A percentile compares a stretch with the other conserved stretches of the same genome.
Evolutionary conservation across 1,140 invertebrate genomes (phyloP).

Genomic region (Glossosoma conforme): DNA sequence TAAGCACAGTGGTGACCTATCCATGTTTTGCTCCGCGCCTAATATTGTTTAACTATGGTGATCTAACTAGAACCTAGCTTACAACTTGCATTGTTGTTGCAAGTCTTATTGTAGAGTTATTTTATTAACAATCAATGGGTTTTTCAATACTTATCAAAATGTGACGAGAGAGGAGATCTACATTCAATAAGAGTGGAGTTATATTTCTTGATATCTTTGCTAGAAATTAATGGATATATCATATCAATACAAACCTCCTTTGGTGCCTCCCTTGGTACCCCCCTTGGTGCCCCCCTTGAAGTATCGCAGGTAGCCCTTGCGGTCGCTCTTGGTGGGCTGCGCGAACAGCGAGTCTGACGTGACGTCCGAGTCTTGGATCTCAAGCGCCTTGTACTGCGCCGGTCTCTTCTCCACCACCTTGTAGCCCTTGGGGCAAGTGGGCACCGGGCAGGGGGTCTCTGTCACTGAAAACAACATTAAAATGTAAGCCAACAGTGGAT

Average conservation of each 20-base stretch:
- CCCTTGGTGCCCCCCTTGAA: constrained; percentile 37
- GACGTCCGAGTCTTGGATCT: constrained; percentile 13
- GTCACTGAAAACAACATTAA: constrained; percentile 12
- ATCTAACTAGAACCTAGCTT: no score
- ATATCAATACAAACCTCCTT: constrained; percentile 23
- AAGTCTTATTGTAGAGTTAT: no score
- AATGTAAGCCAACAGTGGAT: no score
- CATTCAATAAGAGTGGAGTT: background rate
- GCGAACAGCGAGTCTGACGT: constrained; percentile 31
- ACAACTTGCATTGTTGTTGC: no score
- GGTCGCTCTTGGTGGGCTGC: constrained; percentile 38
- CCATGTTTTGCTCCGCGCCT: no score
- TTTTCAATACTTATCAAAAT: background rate
- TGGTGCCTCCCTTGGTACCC: constrained; percentile 25
- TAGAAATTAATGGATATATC: no score
- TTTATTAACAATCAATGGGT: constrained; percentile 10
- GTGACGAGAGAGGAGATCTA: no score
- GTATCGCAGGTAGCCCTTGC: constrained; percentile 39
- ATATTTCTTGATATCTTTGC: no score
- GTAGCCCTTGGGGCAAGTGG: constrained; percentile 58
- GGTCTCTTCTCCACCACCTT: constrained; percentile 36
- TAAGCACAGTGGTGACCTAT: no score
- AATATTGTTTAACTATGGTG: no score
- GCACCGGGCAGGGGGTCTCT: constrained; percentile 38
- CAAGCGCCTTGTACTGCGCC: constrained; percentile 17